Percentiles rank a stretch among this genome's conserved stretches.
Evolutionary conservation across 2,888 invertebrate genomes (phyloP).

Genomic region (Periphyllus acericola): DNA sequence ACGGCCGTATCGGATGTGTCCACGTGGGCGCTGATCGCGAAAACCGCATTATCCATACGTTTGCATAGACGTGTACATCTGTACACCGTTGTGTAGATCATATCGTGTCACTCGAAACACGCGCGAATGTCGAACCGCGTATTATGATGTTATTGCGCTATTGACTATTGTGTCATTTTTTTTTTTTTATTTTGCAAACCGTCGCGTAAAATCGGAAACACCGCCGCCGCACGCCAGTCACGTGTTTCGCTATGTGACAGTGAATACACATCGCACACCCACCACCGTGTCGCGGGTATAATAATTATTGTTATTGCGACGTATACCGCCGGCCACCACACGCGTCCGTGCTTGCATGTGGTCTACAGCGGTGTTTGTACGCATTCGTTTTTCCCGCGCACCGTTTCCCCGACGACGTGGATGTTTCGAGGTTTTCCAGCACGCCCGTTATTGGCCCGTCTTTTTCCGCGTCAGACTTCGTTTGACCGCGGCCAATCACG

Average conservation of each 20-base stretch:
- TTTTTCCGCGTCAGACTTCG: not conserved
- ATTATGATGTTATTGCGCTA: not conserved
- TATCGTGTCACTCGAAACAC: no score
- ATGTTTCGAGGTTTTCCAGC: not conserved
- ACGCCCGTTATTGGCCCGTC: not conserved
- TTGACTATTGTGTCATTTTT: no score
- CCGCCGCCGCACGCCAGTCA: conserved; percentile 14
- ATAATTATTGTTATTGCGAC: not conserved
- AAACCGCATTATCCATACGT: not conserved
- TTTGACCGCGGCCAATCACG: not conserved
- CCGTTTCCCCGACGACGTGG: not conserved
- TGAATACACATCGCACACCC: not conserved
- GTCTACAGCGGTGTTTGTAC: not conserved
- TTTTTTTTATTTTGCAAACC: not conserved
- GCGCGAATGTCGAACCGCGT: not conserved
- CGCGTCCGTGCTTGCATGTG: not conserved
- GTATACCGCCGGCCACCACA: not conserved
- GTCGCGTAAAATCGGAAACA: conserved; percentile 18
- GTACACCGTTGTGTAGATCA: not conserved
- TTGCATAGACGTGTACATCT: not conserved
- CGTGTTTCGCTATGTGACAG: conserved; percentile 30
- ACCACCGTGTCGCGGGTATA: not conserved
- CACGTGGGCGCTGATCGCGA: not conserved
- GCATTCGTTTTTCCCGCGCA: not conserved
- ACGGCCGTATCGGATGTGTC: not conserved